Percentiles rank a stretch among this genome's conserved stretches.
phyloP scores from a whole-genome alignment of 2,888 invertebrate genomes.

The Drosophila maculinotata region DNA sequence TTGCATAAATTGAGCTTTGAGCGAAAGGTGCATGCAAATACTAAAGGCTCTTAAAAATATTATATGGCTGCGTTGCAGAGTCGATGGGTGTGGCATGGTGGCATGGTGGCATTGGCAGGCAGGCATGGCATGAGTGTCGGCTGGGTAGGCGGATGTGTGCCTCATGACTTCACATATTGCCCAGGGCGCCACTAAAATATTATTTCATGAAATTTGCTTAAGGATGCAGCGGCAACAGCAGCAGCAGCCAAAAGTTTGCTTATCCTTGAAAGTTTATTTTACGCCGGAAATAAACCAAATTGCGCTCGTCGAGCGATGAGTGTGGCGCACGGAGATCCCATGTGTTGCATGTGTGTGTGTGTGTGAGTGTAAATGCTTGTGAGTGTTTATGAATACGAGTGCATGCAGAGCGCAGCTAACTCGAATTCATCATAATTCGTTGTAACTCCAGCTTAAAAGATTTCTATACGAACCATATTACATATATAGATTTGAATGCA shows the following conservation, averaged over 20 bases:
- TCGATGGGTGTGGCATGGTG: constrained; percentile 10
- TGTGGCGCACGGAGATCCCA: constrained; percentile 29
- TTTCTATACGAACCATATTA: constrained; percentile 9
- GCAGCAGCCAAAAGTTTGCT: constrained; percentile 69
- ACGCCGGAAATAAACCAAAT: constrained; percentile 80
- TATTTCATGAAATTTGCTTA: constrained; percentile 79
- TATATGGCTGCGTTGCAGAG: constrained; percentile 36
- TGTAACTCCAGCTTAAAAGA: constrained; percentile 23
- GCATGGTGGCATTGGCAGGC: too few species aligned
- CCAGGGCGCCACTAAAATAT: constrained; percentile 77
- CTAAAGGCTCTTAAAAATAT: constrained; percentile 66
- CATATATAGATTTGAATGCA: constrained; percentile 10
- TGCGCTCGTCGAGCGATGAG: constrained; percentile 54
- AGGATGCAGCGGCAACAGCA: constrained; percentile 63
- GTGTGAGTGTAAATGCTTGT: constrained; percentile 21
- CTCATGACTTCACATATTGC: constrained; percentile 74
- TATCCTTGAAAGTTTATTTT: constrained; percentile 81
- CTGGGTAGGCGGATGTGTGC: constrained; percentile 53
- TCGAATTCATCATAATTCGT: constrained; percentile 44
- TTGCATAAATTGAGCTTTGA: constrained; percentile 59
- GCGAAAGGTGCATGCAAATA: constrained; percentile 62
- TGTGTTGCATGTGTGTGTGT: constrained; percentile 38
- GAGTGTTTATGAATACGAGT: constrained; percentile 45
- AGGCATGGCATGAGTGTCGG: constrained; percentile 2
- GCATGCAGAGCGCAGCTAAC: constrained; percentile 25